These are phyloP conservation scores for Aphaenogaster floridana DNA, from an alignment of 1,140 invertebrate genomes.

Conservation along the genomic window DNA sequence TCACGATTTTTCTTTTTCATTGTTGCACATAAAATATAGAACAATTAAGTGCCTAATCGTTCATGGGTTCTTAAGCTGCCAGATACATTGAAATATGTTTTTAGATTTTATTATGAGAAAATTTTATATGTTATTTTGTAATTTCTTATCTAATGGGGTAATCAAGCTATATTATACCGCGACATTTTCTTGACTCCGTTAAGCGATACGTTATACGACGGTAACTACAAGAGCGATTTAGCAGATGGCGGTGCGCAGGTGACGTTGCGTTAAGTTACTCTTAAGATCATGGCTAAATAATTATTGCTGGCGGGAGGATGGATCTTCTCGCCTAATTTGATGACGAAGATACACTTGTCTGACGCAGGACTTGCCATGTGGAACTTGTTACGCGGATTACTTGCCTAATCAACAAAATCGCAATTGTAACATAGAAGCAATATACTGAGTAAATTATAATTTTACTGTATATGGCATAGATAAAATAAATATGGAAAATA, in stretches of 20 bases:
- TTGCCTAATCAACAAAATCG: constrained; percentile 37
- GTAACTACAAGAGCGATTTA: constrained; percentile 61
- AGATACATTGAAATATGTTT: not conserved
- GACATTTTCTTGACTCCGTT: constrained; percentile 56
- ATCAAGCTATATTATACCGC: constrained; percentile 45
- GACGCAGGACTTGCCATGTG: constrained; percentile 1
- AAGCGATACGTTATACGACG: constrained; percentile 45
- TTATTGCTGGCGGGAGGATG: constrained; percentile 69
- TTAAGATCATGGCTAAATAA: constrained; percentile 68
- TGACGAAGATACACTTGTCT: constrained; percentile 52
- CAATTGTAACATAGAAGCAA: not conserved
- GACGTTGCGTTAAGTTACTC: constrained; percentile 68
- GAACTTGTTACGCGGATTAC: constrained; percentile 43
- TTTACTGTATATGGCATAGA: not conserved
- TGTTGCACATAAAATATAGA: not conserved
- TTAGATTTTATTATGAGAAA: not conserved
- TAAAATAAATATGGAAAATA: not conserved
- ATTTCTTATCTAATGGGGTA: constrained; percentile 70
- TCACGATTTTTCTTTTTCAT: not conserved
- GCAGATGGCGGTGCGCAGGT: constrained; percentile 67
- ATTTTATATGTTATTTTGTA: constrained; percentile 62
- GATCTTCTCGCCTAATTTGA: constrained; percentile 67
- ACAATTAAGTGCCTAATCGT: not conserved
- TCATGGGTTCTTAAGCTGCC: not conserved
- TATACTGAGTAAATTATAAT: constrained; percentile 6